A percentile compares a stretch with the other conserved stretches of the same genome.
Evolutionary conservation across 2,113 vertebrate species (phyloP).

Genomic region (Propithecus coquereli): DNA sequence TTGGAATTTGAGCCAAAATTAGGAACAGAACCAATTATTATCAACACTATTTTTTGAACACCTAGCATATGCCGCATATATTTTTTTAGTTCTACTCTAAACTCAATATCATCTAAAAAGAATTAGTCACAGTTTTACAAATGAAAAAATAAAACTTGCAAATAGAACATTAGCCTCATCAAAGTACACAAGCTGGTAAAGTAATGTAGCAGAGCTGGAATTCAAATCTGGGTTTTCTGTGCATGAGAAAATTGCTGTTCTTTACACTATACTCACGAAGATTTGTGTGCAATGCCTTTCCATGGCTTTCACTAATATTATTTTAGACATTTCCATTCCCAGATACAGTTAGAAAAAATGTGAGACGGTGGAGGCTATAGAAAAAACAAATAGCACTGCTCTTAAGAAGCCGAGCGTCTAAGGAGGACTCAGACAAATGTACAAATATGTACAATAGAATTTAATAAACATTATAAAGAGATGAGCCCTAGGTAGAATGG

Average conservation of each 20-base stretch:
- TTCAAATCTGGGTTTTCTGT: background rate
- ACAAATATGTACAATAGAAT: background rate
- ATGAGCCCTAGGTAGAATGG: background rate
- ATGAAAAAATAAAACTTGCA: background rate
- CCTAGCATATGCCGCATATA: background rate
- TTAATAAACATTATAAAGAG: background rate
- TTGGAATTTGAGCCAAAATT: background rate
- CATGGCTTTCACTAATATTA: background rate
- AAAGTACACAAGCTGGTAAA: background rate
- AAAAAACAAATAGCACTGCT: background rate
- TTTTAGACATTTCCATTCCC: background rate
- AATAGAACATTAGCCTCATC: background rate
- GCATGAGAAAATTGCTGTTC: background rate
- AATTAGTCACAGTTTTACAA: background rate
- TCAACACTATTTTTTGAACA: background rate
- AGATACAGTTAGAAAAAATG: background rate
- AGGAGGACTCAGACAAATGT: background rate
- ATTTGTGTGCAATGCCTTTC: background rate
- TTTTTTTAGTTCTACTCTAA: background rate
- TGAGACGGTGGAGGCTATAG: background rate
- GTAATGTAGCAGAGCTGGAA: background rate
- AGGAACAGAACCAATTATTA: background rate
- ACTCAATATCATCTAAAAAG: background rate
- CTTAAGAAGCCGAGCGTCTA: background rate
- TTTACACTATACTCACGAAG: background rate